Evolutionary conservation across 2,888 invertebrate genomes (phyloP).

Genomic region (Eupithecia tripunctaria): DNA sequence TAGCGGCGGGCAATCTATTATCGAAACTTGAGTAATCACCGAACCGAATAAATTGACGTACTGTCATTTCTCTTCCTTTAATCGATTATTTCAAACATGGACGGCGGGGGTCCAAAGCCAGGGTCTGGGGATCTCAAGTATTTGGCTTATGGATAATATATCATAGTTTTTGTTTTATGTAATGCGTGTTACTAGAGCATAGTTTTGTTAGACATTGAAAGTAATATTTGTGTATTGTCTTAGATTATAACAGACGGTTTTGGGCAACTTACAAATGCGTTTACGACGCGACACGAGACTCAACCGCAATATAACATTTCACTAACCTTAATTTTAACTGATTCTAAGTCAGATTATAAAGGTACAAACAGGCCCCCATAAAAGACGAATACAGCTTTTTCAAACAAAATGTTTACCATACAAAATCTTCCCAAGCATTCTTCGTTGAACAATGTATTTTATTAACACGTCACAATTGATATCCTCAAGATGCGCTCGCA

Average conservation of each 20-base stretch:
- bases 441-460: constrained; percentile 75
- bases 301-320: not conserved
- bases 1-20: constrained; percentile 79
- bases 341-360: not conserved
- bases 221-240: not conserved
- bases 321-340: not conserved
- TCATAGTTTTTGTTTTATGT: constrained; percentile 60
- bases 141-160: constrained; percentile 69
- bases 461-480: constrained; percentile 80
- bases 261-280: not conserved
- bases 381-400: not conserved
- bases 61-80: constrained; percentile 83
- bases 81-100: constrained; percentile 82
- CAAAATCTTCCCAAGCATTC: constrained; percentile 71
- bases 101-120: constrained; percentile 70
- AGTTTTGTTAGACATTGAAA: constrained; percentile 8
- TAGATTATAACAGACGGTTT: not conserved
- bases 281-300: not conserved
- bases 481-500: constrained; percentile 62
- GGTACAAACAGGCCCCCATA: not conserved
- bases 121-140: constrained; percentile 61
- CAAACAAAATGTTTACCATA: constrained; percentile 60
- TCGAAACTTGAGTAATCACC: constrained; percentile 80
- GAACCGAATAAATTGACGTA: constrained; percentile 76
- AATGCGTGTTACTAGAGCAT: constrained; percentile 17